phyloP scores from a whole-genome alignment of 1,140 invertebrate genomes.

The Teleopsis dalmanni region DNA sequence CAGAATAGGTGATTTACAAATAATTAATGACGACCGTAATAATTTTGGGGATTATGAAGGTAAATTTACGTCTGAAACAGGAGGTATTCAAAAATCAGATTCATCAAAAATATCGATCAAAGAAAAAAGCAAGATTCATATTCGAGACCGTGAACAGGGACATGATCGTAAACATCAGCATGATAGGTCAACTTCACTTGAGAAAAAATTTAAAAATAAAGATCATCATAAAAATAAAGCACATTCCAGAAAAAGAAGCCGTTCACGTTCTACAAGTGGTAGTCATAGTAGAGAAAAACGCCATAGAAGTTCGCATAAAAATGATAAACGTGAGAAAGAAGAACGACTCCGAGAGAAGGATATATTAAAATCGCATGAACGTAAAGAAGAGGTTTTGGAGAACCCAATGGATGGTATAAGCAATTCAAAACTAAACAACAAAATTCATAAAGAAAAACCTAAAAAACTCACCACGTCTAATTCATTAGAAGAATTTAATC shows the following conservation, averaged over 20 bases:
- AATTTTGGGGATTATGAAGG: too few relatives aligned
- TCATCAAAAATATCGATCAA: conserved; percentile 1
- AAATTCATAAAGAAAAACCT: not conserved
- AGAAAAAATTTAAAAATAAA: conserved; percentile 24
- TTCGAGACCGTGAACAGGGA: conserved; percentile 33
- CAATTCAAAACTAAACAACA: not conserved
- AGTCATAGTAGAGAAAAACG: conserved; percentile 28
- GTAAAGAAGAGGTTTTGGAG: too few relatives aligned
- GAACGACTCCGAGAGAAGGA: conserved; percentile 18
- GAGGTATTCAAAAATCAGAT: too few relatives aligned
- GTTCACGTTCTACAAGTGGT: conserved; percentile 34
- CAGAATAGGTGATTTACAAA: conserved; percentile 2
- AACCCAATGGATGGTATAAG: too few relatives aligned
- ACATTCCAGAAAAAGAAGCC: conserved; percentile 30
- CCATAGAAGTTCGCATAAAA: conserved; percentile 43
- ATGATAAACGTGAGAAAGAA: conserved; percentile 29
- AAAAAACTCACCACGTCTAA: conserved; percentile 1
- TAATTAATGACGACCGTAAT: too few relatives aligned
- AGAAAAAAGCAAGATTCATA: conserved; percentile 15
- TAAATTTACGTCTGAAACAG: too few relatives aligned
- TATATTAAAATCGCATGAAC: conserved; percentile 6
- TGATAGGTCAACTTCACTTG: conserved; percentile 13
- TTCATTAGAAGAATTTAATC: not conserved
- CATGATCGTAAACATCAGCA: conserved; percentile 8
- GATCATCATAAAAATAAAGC: conserved; percentile 29